phyloP scores from a whole-genome alignment of 2,888 invertebrate genomes.

The Chrysolina haemoptera region DNA sequence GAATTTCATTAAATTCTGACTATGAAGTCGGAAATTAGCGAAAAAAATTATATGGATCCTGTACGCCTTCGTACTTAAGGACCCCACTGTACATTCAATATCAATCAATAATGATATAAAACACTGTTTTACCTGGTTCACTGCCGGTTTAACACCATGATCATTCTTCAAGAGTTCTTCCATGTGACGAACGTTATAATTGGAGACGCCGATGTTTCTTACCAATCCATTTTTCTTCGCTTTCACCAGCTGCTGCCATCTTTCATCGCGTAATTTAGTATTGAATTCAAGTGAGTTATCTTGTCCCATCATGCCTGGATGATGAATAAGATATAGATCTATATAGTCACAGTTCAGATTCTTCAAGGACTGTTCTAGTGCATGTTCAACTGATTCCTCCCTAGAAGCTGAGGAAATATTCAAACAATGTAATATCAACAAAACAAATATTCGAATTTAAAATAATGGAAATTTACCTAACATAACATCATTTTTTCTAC shows the following conservation, averaged over 20 bases:
- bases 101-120: no score
- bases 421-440: no score
- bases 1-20: no score
- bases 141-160: conserved; percentile 76
- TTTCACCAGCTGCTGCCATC: conserved; percentile 80
- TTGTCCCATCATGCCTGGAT: conserved; percentile 79
- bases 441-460: no score
- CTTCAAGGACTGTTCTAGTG: conserved; percentile 74
- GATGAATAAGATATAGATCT: conserved; percentile 87
- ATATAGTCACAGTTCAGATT: conserved; percentile 79
- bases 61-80: no score
- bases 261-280: conserved; percentile 72
- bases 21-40: no score
- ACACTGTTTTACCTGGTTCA: conserved; percentile 80
- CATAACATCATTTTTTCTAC: no score
- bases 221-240: conserved; percentile 76
- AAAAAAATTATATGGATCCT: no score
- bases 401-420: conserved; percentile 69
- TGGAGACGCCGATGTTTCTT: conserved; percentile 85
- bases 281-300: conserved; percentile 73
- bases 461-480: no score
- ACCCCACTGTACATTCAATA: no score
- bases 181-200: conserved; percentile 81
- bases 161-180: conserved; percentile 74
- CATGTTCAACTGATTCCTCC: conserved; percentile 73